Evolutionary conservation across 2,113 vertebrate species (phyloP), one percentile per base, ranked within the genome.

Genomic region (Maylandia zebra): DNA sequence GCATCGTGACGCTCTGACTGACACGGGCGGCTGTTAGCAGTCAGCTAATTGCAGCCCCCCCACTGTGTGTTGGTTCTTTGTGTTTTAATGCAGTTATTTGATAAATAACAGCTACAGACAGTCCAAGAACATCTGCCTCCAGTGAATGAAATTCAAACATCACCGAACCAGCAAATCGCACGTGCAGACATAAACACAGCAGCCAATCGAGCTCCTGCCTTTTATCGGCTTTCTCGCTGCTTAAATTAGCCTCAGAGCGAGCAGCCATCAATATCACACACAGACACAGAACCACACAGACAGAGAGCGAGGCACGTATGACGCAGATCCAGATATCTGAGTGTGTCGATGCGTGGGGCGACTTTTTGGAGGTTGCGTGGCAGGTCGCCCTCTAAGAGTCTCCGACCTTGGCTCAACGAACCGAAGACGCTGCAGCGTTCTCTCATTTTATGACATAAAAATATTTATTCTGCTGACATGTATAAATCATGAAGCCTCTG

Each of bases 401-500:
- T 6, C 3, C 4, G 14, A 30, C 76, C 88, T 81, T n/a, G 79
- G 19, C 82, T 64, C 16, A 36, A 12, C 0, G 12, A 86, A 55
- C 50, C 4, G 17, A 48, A 66, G 66, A 5, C 2, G 43, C 57
- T 13, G 48, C 61, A 82, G 66, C 3, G 2, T 79, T 76, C 85
- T 19, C 17, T 79, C 19, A 53, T 79, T 71, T 84, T 50, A 82
- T 24, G 32, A 61, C 57, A 34, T 24, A 16, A 14, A 59, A 80
- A 50, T 80, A 86, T 85, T 85, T 34, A 83, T 82, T 24, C 83
- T 53, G 48, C 57, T 41, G 17, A n/a, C 43, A 1, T 83, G 6
- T 9, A 84, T 88, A 82, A 90, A 85, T 84, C 84, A 88, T 6
- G 43, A 84, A 9, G 12, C 57, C 17, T 38, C 79, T 32, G 55